Base-by-base conservation (phyloP, 2,797 vertebrate genomes). In the Gephyroberyx darwinii region DNA sequence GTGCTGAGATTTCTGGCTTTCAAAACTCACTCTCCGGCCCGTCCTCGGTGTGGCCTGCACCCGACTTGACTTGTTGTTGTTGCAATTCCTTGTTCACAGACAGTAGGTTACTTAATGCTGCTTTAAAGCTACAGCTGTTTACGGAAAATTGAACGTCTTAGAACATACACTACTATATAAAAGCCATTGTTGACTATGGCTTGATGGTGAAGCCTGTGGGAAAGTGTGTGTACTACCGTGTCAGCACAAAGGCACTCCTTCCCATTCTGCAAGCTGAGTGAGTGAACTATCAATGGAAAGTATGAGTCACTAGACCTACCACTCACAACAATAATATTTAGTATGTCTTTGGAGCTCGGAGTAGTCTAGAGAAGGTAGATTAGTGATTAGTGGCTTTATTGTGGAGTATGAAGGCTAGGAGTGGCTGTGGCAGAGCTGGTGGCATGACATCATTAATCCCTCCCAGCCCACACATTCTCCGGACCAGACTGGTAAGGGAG, bases 321-420 rank as follows among this genome's bases (percentile, higher is more conserved):
- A 90, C 82, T 85, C 84, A 83, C 76, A 87, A 89, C 86, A 88
- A 86, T 89, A 88, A 91, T 88, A 88, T 86, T 90, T 88, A 90
- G 75, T 57, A 68, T 70, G 74, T 78, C 77, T 1, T 37, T 71
- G 54, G 67, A 84, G 61, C 71, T 63, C 26, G 0, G 66, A 22
- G 80, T 39, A 70, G 83, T 80, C 74, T 80, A 71, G 53, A 47
- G n/a, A 78, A 81, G 78, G 74, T 84, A 71, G 74, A 84, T 88
- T 45, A 71, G 85, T 82, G 84, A 86, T 89, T 88, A 86, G 84
- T 70, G 87, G 87, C 85, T 88, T 85, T 84, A 69, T 47, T 39
- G 35, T 54, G 19, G 56, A 39, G 52, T 79, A 67, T 55, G 63
- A 86, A 86, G 82, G 88, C 86, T 75, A 88, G 91, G 90, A 84